Evolutionary conservation across 2,888 invertebrate species (phyloP).

Genomic region (Trilocha varians): DNA sequence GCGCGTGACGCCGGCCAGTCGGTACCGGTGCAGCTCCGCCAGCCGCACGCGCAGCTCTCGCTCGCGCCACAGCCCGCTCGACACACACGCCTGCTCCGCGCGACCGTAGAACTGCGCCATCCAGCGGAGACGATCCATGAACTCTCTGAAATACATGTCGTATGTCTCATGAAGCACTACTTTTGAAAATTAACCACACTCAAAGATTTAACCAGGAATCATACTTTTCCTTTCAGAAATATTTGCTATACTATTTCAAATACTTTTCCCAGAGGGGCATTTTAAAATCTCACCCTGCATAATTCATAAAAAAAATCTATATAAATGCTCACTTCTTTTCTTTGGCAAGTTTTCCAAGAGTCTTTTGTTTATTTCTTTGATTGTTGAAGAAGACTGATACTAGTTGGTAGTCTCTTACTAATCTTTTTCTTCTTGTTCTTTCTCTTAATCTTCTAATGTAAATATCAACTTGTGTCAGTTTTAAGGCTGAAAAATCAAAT

Average conservation of each 20-base stretch:
- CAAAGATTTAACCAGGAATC: no score
- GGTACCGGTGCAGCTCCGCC: slow-evolving; percentile 85
- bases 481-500: no score
- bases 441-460: slow-evolving; percentile 89
- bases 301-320: neutral
- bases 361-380: slow-evolving; percentile 73
- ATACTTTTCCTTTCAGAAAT: no score
- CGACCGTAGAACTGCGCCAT: slow-evolving; percentile 92
- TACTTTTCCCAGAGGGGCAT: no score
- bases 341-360: slow-evolving; percentile 79
- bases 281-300: no score
- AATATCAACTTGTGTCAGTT: slow-evolving; percentile 93
- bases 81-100: slow-evolving; percentile 86
- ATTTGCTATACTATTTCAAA: no score
- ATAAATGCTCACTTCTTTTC: slow-evolving; percentile 79
- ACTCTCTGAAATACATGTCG: slow-evolving; percentile 78
- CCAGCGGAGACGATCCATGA: slow-evolving; percentile 87
- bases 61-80: slow-evolving; percentile 86
- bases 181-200: no score
- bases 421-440: slow-evolving; percentile 88
- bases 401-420: slow-evolving; percentile 92
- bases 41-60: slow-evolving; percentile 87
- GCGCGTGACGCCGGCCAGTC: slow-evolving; percentile 88
- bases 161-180: no score
- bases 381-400: slow-evolving; percentile 88